A percentile compares a stretch with the other conserved stretches of the same genome.
Conservation (phyloP, 2,797 vertebrate species). For the Phrynocephalus vlangalii region DNA sequence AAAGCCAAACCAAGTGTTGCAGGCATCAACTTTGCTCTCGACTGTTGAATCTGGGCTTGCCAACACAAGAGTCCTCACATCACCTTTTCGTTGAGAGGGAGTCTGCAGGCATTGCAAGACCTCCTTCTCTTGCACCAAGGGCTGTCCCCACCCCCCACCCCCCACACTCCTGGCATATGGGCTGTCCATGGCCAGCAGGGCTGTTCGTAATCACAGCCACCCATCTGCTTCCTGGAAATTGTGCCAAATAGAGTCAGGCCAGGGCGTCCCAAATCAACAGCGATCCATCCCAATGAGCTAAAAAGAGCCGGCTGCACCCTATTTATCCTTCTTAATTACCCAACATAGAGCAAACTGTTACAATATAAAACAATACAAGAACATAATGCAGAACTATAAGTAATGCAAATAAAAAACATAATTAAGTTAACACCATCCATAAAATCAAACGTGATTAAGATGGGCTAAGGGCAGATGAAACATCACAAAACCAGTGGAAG, state of each 20-base stretch:
- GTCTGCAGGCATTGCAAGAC: slow-evolving; percentile 4
- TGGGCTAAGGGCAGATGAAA: too few relatives aligned
- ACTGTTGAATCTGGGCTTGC: slow-evolving; percentile 12
- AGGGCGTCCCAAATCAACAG: background rate
- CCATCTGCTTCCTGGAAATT: slow-evolving; percentile 68
- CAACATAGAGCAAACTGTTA: too few relatives aligned
- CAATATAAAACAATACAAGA: too few relatives aligned
- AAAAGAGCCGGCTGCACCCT: too few relatives aligned
- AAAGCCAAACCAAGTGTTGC: background rate
- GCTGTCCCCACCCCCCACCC: background rate
- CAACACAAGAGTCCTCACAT: background rate
- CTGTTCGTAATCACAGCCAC: slow-evolving; percentile 53
- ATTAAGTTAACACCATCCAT: too few relatives aligned
- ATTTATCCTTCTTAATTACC: too few relatives aligned
- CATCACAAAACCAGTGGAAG: too few relatives aligned
- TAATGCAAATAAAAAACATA: too few relatives aligned
- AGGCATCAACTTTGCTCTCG: background rate
- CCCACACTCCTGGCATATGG: slow-evolving; percentile 39
- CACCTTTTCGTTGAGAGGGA: background rate
- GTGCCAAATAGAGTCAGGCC: slow-evolving; percentile 48
- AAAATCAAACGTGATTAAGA: too few relatives aligned
- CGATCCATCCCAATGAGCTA: background rate
- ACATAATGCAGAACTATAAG: too few relatives aligned
- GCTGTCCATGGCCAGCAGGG: slow-evolving; percentile 57
- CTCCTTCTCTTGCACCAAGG: background rate